These are phyloP conservation scores for Asobara japonica DNA, from an alignment of 1,140 invertebrate species.

Conservation along the genomic window DNA sequence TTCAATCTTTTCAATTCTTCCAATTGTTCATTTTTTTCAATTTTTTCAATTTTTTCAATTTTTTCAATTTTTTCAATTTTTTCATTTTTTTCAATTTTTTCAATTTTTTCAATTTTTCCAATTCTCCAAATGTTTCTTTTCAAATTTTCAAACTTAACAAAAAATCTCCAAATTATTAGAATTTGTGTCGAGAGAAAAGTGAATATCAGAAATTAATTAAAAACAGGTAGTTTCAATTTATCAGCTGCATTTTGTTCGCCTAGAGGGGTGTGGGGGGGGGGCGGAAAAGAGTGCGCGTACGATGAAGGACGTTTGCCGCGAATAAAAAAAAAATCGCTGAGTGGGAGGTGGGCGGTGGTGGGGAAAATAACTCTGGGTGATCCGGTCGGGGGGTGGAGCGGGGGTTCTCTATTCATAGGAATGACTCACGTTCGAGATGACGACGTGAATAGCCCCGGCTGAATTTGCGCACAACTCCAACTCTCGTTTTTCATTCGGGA, in stretches of 20 bases:
- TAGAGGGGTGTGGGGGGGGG: neutral
- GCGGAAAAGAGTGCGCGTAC: slow-evolving; percentile 10
- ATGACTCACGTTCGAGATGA: slow-evolving; percentile 55
- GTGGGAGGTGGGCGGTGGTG: slow-evolving; percentile 2
- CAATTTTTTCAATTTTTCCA: no score
- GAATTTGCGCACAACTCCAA: slow-evolving; percentile 54
- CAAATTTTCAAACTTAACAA: no score
- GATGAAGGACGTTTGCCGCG: neutral
- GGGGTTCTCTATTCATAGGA: slow-evolving; percentile 55
- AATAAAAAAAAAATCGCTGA: neutral
- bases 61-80: no score
- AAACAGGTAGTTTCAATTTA: neutral
- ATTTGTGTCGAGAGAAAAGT: no score
- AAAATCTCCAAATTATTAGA: no score
- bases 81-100: no score
- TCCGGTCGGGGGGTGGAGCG: neutral
- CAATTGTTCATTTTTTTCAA: no score
- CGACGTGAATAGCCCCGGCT: slow-evolving; percentile 55
- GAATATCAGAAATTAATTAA: no score
- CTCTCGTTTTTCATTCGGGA: neutral
- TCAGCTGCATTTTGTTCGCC: neutral
- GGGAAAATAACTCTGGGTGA: neutral
- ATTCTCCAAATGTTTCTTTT: no score
- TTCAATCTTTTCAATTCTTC: no score
- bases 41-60: no score